Percentiles rank a stretch among this genome's conserved stretches.
Evolutionary conservation across 2,888 invertebrate species (phyloP).

Genomic region (Gymnoscelis rufifasciata): DNA sequence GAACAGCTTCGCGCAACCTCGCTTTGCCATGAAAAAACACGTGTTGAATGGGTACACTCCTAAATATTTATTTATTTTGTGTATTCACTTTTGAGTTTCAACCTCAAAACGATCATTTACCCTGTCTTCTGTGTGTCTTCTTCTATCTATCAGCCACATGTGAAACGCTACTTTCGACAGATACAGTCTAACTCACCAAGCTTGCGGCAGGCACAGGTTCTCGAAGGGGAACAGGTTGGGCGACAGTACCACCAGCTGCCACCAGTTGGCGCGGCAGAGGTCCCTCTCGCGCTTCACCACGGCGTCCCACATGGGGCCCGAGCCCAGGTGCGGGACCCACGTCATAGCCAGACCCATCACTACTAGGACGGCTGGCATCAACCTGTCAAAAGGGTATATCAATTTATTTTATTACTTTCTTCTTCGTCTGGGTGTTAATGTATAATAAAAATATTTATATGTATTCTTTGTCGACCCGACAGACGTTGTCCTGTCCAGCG

Average conservation of each 20-base stretch:
- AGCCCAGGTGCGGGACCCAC: slow-evolving; percentile 68
- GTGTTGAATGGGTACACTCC: too few relatives aligned
- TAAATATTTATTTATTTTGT: too few relatives aligned
- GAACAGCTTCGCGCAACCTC: too few relatives aligned
- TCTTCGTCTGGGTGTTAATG: too few relatives aligned
- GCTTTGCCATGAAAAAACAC: too few relatives aligned
- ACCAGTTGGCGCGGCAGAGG: slow-evolving; percentile 67
- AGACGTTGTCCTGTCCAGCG: too few relatives aligned
- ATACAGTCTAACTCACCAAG: slow-evolving; percentile 53
- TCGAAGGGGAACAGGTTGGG: slow-evolving; percentile 71
- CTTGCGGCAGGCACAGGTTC: slow-evolving; percentile 64
- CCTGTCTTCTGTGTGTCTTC: too few relatives aligned
- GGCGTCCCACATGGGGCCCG: slow-evolving; percentile 74
- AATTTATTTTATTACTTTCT: too few relatives aligned
- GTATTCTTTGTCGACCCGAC: too few relatives aligned
- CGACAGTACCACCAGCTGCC: slow-evolving; percentile 67
- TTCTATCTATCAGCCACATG: neutral
- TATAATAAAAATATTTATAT: too few relatives aligned
- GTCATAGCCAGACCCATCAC: slow-evolving; percentile 72
- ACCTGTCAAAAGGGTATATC: slow-evolving; percentile 46
- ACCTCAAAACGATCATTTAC: too few relatives aligned
- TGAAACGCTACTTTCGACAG: neutral
- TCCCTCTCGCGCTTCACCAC: slow-evolving; percentile 66
- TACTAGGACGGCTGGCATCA: slow-evolving; percentile 68
- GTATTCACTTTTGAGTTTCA: too few relatives aligned